Evolutionary conservation across 1,140 invertebrate species (phyloP).

Genomic region (Olivierus martensii): DNA sequence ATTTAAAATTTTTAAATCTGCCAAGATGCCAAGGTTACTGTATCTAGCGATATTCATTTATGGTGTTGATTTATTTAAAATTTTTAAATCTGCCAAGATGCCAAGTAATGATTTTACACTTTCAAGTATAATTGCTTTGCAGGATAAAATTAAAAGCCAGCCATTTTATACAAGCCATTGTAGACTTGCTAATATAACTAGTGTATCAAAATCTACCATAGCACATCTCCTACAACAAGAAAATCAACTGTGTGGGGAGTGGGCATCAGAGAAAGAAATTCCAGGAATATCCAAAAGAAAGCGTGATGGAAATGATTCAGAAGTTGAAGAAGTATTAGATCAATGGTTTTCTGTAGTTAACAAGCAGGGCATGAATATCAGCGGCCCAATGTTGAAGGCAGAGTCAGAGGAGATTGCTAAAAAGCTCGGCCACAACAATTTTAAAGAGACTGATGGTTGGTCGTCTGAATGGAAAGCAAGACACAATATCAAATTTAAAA

Average conservation of each 20-base stretch:
- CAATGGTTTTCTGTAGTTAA: conserved; percentile 15
- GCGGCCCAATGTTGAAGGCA: conserved; percentile 17
- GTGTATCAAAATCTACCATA: conserved; percentile 6
- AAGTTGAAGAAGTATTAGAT: conserved; percentile 19
- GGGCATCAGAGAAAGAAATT: neutral
- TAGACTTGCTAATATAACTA: conserved; percentile 4
- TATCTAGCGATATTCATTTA: too few relatives aligned
- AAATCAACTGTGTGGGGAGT: conserved; percentile 2
- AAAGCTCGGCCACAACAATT: conserved; percentile 18
- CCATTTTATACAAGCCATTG: neutral
- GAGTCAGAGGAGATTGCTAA: conserved; percentile 18
- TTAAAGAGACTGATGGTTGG: conserved; percentile 25
- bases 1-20: too few relatives aligned
- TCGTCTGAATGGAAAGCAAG: conserved; percentile 16
- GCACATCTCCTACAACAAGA: conserved; percentile 4
- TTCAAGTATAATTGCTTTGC: neutral
- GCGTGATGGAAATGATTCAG: conserved; percentile 10
- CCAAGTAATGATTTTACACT: neutral
- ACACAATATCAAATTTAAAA: conserved; percentile 13
- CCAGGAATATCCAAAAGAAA: conserved; percentile 1
- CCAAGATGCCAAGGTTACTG: too few relatives aligned
- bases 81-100: neutral
- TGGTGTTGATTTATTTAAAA: neutral
- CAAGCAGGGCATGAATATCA: conserved; percentile 13
- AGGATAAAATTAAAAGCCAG: neutral